Base-by-base conservation (phyloP, 64 coral and sea anemone genomes). In the Pachyseris speciosa region DNA sequence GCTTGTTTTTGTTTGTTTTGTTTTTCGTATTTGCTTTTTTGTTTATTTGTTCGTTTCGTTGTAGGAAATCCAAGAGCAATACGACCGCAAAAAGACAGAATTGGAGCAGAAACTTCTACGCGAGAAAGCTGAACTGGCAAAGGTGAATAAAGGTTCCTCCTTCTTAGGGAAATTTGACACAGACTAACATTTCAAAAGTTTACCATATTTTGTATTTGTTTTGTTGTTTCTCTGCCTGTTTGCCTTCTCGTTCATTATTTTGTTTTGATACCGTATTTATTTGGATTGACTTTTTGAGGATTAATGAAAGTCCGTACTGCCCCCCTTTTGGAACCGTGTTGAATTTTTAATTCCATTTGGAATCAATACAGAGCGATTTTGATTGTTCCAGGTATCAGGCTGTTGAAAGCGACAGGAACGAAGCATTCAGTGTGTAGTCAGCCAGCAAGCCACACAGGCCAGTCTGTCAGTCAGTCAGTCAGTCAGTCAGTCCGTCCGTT, bases 81-180 rank as follows among this genome's bases (percentile, higher is more conserved):
- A 75, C 87, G 53, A 90, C 52, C 85, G 84, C 32, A 99, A 89
- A 67, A 94, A 99, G 22, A 86, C 78, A 0, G 90, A 92, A 5
- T 36, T 99, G 28, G 86, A 93, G 45, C 97, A 99, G 24, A 92
- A 89, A 44, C 69, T 99, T 2, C 50, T 95, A 26, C 81, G 94
- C 26, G 97, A 99, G 69, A 81, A 94, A 85, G 93, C 97, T 34
- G 94, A 92, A 44, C 87, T 99, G 10, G 86, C 86, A 29, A 99
- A 99, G 94, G 97, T 99, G 50, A n/a, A 28, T 52, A 3, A 28
- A 12, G 25, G 27, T 50, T 79, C 30, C 9, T 43, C 9, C 37
- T 1, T 32, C 24, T 59, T 28, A 12, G 9, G 16, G 4, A 44
- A 8, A 12, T 41, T 41, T 36, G n/a, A n/a, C n/a, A n/a, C n/a